phyloP scores from a whole-genome alignment of 2,797 vertebrate genomes.

The Lateolabrax maculatus region DNA sequence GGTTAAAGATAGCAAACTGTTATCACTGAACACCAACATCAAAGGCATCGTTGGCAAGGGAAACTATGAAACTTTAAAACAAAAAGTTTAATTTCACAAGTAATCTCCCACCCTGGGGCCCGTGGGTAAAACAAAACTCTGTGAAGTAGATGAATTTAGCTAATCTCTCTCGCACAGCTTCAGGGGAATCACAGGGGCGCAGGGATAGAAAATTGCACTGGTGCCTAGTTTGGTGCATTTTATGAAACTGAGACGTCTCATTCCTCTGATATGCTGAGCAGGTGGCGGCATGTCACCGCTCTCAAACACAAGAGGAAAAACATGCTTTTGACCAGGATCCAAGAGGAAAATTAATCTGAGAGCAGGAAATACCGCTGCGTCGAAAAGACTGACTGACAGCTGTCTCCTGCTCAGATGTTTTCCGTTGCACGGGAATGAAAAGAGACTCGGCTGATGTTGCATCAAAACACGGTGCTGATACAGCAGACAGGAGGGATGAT shows the following conservation, averaged over 20 bases:
- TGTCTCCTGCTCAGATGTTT: constrained; percentile 32
- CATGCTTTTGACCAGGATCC: not conserved
- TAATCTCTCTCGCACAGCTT: constrained; percentile 77
- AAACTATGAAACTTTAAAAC: constrained; percentile 58
- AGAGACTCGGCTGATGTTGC: constrained; percentile 32
- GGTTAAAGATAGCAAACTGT: constrained; percentile 54
- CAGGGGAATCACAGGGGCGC: constrained; percentile 58
- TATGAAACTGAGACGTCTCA: constrained; percentile 40
- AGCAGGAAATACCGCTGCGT: not conserved
- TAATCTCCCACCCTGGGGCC: constrained; percentile 73
- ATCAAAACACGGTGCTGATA: constrained; percentile 29
- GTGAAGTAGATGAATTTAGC: constrained; percentile 77
- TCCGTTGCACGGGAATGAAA: constrained; percentile 28
- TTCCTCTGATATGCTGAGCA: not conserved
- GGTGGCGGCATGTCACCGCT: not conserved
- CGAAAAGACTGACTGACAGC: constrained; percentile 37
- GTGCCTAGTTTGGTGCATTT: constrained; percentile 20
- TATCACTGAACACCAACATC: constrained; percentile 67
- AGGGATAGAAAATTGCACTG: constrained; percentile 43
- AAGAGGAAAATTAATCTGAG: not conserved
- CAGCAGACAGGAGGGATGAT: constrained; percentile 38
- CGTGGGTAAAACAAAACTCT: constrained; percentile 80
- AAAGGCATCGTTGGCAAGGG: constrained; percentile 60
- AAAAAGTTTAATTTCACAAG: constrained; percentile 71
- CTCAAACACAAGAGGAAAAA: not conserved